These are phyloP conservation scores for Pasiphila rectangulata DNA, from an alignment of 2,888 invertebrate genomes.

Conservation along the genomic window DNA sequence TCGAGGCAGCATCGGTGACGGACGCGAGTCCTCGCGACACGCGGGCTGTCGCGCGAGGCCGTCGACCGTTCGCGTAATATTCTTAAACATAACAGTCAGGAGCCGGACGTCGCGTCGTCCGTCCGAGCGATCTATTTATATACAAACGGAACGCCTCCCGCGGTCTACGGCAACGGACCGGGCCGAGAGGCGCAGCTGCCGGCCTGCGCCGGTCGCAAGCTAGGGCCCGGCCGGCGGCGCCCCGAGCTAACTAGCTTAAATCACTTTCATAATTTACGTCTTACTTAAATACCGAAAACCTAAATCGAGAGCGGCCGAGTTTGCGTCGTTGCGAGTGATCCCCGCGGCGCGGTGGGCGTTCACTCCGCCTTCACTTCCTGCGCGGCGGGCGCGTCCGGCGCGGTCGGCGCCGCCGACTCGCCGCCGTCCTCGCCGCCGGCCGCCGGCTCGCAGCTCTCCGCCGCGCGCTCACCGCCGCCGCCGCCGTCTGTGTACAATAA, in stretches of 20 bases:
- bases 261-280: slow-evolving; percentile 78
- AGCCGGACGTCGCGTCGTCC: slow-evolving; percentile 54
- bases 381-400: slow-evolving; percentile 43
- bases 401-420: slow-evolving; percentile 48
- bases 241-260: slow-evolving; percentile 60
- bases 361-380: slow-evolving; percentile 59
- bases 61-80: slow-evolving; percentile 69
- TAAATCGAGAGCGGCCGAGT: slow-evolving; percentile 48
- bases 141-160: slow-evolving; percentile 62
- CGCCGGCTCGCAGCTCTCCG: slow-evolving; percentile 47
- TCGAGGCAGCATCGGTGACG: slow-evolving; percentile 69
- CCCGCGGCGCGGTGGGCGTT: slow-evolving; percentile 39
- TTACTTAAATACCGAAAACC: slow-evolving; percentile 74
- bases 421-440: slow-evolving; percentile 45
- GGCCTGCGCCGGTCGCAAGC: slow-evolving; percentile 29
- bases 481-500: slow-evolving; percentile 45
- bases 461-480: slow-evolving; percentile 53
- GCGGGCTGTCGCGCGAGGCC: slow-evolving; percentile 52
- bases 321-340: slow-evolving; percentile 27
- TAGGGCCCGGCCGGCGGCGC: slow-evolving; percentile 38
- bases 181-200: slow-evolving; percentile 38
- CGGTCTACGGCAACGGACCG: slow-evolving; percentile 35
- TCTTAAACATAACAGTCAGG: slow-evolving; percentile 77
- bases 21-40: slow-evolving; percentile 56
- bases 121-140: slow-evolving; percentile 72